These are phyloP conservation scores for Elgonia sp. DNA, from an alignment of 2,888 invertebrate genomes.

Conservation along the genomic window DNA sequence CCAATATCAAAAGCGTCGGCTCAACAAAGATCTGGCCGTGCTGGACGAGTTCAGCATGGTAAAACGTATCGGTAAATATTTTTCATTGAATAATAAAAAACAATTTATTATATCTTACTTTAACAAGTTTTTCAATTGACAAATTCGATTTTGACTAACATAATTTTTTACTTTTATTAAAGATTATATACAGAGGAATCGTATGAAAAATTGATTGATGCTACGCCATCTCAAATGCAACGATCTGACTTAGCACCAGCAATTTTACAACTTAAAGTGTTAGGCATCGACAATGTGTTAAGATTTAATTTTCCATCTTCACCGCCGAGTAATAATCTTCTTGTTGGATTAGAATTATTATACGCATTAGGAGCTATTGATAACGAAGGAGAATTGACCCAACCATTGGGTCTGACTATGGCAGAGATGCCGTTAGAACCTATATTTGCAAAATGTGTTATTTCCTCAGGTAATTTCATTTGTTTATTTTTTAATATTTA, in stretches of 20 bases:
- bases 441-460: constrained; percentile 94
- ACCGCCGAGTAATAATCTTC: constrained; percentile 95
- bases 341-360: constrained; percentile 94
- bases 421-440: constrained; percentile 97
- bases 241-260: constrained; percentile 95
- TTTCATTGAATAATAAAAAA: too few relatives aligned
- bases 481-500: not conserved
- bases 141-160: too few relatives aligned
- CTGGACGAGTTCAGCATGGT: too few relatives aligned
- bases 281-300: constrained; percentile 97
- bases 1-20: too few relatives aligned
- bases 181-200: constrained; percentile 94
- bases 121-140: too few relatives aligned
- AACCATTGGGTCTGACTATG: constrained; percentile 93
- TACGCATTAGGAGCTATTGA: constrained; percentile 95
- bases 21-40: too few relatives aligned
- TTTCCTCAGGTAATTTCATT: constrained; percentile 90
- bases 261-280: constrained; percentile 95
- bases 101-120: too few relatives aligned
- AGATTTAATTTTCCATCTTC: constrained; percentile 97
- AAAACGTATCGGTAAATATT: too few relatives aligned
- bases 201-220: constrained; percentile 90
- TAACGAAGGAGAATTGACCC: constrained; percentile 92
- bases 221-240: constrained; percentile 97
- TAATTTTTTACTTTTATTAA: too few relatives aligned